Evolutionary conservation across 2,888 invertebrate genomes (phyloP).

Genomic region (Scaeva pyrastri): DNA sequence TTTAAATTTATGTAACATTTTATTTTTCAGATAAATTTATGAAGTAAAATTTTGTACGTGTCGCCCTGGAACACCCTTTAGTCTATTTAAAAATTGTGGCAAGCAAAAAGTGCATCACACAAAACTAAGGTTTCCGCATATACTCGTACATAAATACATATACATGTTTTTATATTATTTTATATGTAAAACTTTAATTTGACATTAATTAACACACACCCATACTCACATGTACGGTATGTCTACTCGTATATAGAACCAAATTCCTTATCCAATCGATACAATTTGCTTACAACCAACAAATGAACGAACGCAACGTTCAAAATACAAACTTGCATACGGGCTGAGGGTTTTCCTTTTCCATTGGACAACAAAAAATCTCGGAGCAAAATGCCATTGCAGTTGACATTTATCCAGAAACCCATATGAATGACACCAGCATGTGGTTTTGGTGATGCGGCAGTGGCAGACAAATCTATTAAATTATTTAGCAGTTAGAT

Average conservation of each 20-base stretch:
- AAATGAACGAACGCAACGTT: too few species aligned
- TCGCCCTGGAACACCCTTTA: constrained; percentile 21
- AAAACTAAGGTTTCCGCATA: constrained; percentile 9
- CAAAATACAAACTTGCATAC: too few species aligned
- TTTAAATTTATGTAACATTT: too few species aligned
- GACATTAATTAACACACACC: constrained; percentile 16
- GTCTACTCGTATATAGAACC: neutral
- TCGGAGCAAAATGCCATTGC: neutral
- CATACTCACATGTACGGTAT: neutral
- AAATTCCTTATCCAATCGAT: constrained; percentile 30
- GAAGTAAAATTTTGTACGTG: neutral
- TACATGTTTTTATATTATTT: neutral
- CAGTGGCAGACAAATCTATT: constrained; percentile 35
- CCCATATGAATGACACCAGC: neutral
- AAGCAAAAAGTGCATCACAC: neutral
- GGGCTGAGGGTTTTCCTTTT: neutral
- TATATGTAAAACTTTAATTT: neutral
- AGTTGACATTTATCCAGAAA: constrained; percentile 27
- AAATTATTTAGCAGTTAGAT: constrained; percentile 53
- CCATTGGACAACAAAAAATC: neutral
- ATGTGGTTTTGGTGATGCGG: constrained; percentile 32
- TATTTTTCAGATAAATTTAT: too few species aligned
- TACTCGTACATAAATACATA: too few species aligned
- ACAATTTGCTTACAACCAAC: neutral
- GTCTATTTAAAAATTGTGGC: neutral